phyloP scores from a whole-genome alignment of 2,797 vertebrate species.

The Mareca penelope region DNA sequence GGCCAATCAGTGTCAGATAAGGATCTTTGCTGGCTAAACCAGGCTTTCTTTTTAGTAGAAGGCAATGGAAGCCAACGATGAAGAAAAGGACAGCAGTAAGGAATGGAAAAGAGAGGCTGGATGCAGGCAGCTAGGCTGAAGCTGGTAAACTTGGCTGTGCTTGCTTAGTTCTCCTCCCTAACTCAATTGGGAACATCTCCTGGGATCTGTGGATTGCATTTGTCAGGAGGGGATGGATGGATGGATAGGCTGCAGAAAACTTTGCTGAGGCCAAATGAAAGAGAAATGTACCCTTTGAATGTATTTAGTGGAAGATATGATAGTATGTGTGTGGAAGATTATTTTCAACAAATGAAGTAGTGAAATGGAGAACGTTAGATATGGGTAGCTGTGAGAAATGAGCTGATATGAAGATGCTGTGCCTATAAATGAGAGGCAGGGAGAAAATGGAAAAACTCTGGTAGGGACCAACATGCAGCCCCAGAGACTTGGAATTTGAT shows the following conservation, averaged over 20 bases:
- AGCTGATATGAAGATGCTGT: background rate
- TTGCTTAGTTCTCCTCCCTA: background rate
- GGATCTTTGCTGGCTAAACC: background rate
- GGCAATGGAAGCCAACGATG: background rate
- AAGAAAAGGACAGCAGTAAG: background rate
- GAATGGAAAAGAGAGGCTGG: background rate
- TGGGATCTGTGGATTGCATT: background rate
- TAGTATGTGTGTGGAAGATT: background rate
- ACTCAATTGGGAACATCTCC: background rate
- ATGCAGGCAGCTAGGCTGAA: background rate
- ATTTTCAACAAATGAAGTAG: background rate
- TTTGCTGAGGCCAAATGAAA: background rate
- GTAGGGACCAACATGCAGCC: background rate
- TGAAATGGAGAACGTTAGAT: background rate
- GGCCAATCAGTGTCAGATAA: background rate
- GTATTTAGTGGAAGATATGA: background rate
- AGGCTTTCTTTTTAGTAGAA: background rate
- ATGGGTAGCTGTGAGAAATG: background rate
- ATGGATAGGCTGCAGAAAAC: background rate
- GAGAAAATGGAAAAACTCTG: background rate
- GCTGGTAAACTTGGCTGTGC: background rate
- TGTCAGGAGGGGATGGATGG: background rate
- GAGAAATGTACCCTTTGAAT: background rate
- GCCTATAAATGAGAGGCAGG: background rate
- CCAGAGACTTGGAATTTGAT: background rate